phyloP scores from a whole-genome alignment of 2,797 vertebrate species.

The Chelon auratus region DNA sequence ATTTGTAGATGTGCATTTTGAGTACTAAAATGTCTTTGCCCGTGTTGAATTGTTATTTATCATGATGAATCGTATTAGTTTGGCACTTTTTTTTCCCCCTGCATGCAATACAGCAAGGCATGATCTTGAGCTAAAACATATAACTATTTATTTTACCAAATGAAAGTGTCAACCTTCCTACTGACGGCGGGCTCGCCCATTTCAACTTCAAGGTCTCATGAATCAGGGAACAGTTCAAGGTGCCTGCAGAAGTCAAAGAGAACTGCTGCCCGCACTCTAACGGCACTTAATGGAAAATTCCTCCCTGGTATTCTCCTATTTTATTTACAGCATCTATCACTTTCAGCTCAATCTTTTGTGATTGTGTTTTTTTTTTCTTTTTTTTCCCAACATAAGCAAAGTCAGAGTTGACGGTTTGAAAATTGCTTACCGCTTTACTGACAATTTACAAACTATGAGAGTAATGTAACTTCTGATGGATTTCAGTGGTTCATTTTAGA shows the following conservation, averaged over 20 bases:
- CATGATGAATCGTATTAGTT: not conserved
- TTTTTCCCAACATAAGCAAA: conserved; percentile 47
- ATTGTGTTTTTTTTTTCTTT: conserved; percentile 14
- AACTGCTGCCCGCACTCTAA: conserved; percentile 46
- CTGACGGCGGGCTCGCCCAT: conserved; percentile 32
- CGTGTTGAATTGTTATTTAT: not conserved
- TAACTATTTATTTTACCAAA: conserved; percentile 45
- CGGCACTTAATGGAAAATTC: conserved; percentile 64
- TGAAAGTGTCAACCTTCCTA: conserved; percentile 46
- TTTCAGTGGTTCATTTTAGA: conserved; percentile 40
- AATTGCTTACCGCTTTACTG: conserved; percentile 60
- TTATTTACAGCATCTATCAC: conserved; percentile 46
- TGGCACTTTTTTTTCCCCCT: conserved; percentile 2
- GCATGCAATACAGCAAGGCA: conserved; percentile 1
- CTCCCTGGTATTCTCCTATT: conserved; percentile 18
- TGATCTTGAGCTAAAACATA: conserved; percentile 9
- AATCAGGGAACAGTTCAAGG: conserved; percentile 48
- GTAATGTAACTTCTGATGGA: conserved; percentile 32
- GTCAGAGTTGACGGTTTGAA: conserved; percentile 55
- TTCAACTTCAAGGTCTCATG: conserved; percentile 31
- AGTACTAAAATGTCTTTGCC: not conserved
- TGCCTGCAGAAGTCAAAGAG: conserved; percentile 54
- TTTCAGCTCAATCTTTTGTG: conserved; percentile 38
- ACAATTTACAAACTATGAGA: conserved; percentile 61
- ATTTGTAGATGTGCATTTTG: conserved; percentile 6